Evolutionary conservation across 2,888 invertebrate genomes (phyloP).

Genomic region (Diarsia rubi): DNA sequence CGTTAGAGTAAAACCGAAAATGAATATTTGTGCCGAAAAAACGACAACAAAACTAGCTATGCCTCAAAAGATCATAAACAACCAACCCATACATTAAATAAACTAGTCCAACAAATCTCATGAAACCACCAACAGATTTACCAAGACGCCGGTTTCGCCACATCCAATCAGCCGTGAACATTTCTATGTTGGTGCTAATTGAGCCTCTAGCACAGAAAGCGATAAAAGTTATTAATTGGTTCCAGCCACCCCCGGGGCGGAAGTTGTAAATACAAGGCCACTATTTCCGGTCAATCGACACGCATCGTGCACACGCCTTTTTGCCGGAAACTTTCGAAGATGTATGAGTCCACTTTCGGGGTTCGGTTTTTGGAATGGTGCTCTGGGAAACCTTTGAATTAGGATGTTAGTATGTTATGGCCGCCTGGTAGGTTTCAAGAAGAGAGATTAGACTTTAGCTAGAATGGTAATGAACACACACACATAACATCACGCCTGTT

Average conservation of each 20-base stretch:
- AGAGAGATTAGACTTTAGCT: not conserved
- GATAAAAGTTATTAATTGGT: constrained; percentile 90
- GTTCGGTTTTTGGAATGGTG: constrained; percentile 20
- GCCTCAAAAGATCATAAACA: not conserved
- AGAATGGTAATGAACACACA: too few relatives aligned
- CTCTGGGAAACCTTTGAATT: not conserved
- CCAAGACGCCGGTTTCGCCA: constrained; percentile 59
- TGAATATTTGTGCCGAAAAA: not conserved
- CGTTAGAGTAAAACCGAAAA: too few relatives aligned
- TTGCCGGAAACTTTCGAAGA: constrained; percentile 70
- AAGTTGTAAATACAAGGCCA: constrained; percentile 89
- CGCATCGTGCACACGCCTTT: constrained; percentile 79
- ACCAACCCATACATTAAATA: not conserved
- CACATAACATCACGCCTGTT: too few relatives aligned
- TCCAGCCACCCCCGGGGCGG: constrained; percentile 82
- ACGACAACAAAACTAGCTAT: not conserved
- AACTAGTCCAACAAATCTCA: constrained; percentile 14
- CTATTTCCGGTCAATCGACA: constrained; percentile 88
- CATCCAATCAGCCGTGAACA: constrained; percentile 86
- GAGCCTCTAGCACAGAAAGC: constrained; percentile 84
- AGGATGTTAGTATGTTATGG: not conserved
- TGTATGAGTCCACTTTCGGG: constrained; percentile 49
- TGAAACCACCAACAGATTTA: constrained; percentile 25
- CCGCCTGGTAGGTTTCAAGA: not conserved
- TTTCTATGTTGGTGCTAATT: constrained; percentile 89